Conservation (phyloP, 2,797 vertebrate species). For the Erethizon dorsatum region DNA sequence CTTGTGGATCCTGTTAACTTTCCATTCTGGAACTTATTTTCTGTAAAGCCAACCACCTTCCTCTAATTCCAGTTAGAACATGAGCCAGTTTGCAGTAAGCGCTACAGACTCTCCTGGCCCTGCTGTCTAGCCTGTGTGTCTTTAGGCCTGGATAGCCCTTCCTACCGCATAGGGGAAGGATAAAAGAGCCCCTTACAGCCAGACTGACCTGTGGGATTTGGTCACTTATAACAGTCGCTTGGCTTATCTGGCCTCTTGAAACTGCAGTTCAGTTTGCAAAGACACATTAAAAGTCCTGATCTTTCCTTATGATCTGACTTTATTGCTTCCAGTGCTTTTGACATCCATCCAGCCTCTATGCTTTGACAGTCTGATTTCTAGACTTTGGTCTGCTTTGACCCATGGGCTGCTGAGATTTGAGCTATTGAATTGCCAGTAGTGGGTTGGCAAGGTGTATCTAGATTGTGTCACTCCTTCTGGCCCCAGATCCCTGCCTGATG, state of each 20-base stretch:
- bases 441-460: neutral
- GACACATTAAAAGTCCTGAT: neutral
- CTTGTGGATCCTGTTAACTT: neutral
- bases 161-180: neutral
- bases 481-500: neutral
- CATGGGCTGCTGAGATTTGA: neutral
- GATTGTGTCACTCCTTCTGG: neutral
- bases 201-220: neutral
- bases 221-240: neutral
- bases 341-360: neutral
- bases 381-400: neutral
- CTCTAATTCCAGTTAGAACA: neutral
- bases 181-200: neutral
- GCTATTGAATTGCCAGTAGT: neutral
- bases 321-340: neutral
- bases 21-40: conserved; percentile 28
- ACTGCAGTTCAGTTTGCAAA: neutral
- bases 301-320: conserved; percentile 8
- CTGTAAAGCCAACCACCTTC: neutral
- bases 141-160: neutral
- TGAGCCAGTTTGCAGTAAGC: neutral
- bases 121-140: neutral
- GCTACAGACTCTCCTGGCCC: neutral
- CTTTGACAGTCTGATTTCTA: neutral
- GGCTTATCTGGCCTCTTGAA: neutral